Evolutionary conservation across 2,797 vertebrate genomes (phyloP).

Genomic region (Coregonus ussuriensis): DNA sequence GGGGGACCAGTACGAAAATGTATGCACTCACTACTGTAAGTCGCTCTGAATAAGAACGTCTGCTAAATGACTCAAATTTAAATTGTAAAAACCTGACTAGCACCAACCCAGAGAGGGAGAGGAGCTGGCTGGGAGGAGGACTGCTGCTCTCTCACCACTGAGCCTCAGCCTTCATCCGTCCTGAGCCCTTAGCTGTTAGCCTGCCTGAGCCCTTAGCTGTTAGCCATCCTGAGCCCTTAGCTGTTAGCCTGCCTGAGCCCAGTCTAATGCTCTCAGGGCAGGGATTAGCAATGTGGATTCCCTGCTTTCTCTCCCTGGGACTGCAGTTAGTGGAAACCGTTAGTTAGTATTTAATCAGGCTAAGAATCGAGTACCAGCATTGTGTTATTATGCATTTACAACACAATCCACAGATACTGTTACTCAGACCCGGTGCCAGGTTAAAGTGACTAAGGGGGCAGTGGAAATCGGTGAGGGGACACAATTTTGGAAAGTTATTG

Average conservation of each 20-base stretch:
- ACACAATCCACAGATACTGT: not conserved
- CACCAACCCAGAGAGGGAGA: no score
- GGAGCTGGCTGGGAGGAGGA: no score
- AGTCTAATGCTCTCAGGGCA: not conserved
- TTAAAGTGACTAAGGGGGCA: no score
- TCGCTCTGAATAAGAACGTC: no score
- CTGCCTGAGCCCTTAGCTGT: conserved; percentile 1
- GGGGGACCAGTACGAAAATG: no score
- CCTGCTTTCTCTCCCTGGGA: not conserved
- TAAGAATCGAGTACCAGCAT: not conserved
- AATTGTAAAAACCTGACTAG: not conserved
- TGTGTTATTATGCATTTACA: not conserved
- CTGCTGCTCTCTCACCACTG: not conserved
- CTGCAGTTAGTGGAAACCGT: not conserved
- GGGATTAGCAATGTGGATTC: conserved; percentile 3
- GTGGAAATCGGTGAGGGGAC: no score
- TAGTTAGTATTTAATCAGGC: not conserved
- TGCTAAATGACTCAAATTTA: no score
- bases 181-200: no score
- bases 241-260: conserved; percentile 1
- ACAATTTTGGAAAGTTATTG: no score
- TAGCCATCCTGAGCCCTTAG: not conserved
- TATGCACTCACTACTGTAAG: no score
- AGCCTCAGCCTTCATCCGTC: not conserved
- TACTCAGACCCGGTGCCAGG: no score